phyloP scores from a whole-genome alignment of 1,140 invertebrate species.

The Microplitis mediator region DNA sequence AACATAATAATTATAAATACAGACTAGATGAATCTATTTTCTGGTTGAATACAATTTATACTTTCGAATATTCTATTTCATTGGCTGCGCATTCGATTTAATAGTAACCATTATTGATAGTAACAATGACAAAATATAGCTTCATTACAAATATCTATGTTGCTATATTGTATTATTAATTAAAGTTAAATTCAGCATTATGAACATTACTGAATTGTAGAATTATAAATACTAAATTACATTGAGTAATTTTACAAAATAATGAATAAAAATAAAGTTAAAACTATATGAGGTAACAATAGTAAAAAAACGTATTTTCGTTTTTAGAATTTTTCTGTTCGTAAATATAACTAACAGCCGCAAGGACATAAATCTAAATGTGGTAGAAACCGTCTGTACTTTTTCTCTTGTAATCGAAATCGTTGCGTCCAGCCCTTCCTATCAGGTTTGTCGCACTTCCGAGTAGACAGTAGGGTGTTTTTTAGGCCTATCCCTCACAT shows the following conservation, averaged over 20 bases:
- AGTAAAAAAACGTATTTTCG: not conserved
- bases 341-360: conserved; percentile 9
- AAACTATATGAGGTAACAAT: not conserved
- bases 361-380: conserved; percentile 29
- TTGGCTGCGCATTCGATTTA: no score
- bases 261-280: not conserved
- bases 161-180: not conserved
- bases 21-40: no score
- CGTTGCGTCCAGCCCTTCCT: conserved; percentile 12
- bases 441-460: conserved; percentile 11
- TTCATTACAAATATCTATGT: no score
- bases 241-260: not conserved
- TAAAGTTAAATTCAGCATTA: not conserved
- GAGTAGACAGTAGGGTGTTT: conserved; percentile 31
- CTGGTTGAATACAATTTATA: no score
- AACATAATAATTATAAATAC: no score
- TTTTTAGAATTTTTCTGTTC: not conserved
- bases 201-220: no score
- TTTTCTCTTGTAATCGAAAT: not conserved
- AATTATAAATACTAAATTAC: not conserved
- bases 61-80: no score
- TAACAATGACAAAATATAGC: no score
- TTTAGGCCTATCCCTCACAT: not conserved
- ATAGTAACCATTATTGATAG: no score
- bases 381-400: conserved; percentile 27